A percentile compares a stretch with the other conserved stretches of the same genome.
Conservation (phyloP, 2,113 vertebrate species). For the Poeciliopsis turrubarensis region DNA sequence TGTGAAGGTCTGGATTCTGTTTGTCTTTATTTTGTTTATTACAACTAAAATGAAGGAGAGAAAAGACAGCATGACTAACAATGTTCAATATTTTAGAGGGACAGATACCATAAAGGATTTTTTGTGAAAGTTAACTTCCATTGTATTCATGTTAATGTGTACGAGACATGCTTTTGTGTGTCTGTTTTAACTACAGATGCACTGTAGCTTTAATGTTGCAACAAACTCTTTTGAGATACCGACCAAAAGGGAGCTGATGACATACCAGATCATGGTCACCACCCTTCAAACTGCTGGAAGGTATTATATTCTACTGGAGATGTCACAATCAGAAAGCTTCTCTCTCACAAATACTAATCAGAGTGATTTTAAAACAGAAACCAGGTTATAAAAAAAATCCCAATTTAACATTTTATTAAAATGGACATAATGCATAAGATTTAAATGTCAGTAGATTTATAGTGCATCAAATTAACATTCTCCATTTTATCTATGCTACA, state of each 20-base stretch:
- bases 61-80: not conserved
- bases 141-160: no score
- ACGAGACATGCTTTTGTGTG: not conserved
- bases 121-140: not conserved
- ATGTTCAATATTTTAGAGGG: not conserved
- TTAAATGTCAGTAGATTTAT: no score
- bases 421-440: no score
- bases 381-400: no score
- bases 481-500: no score
- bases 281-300: constrained; percentile 4
- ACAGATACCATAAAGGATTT: not conserved
- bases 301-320: not conserved
- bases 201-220: not conserved
- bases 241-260: not conserved
- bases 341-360: not conserved
- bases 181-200: not conserved
- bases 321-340: not conserved
- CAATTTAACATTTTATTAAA: not conserved
- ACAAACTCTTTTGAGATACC: not conserved
- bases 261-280: constrained; percentile 2
- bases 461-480: no score
- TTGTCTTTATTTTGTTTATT: not conserved
- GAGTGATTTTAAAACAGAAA: not conserved
- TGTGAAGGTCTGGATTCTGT: not conserved
- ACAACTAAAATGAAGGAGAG: not conserved